These are phyloP conservation scores for Alligator mississippiensis DNA, from an alignment of 2,113 vertebrate genomes.

Conservation along the genomic window DNA sequence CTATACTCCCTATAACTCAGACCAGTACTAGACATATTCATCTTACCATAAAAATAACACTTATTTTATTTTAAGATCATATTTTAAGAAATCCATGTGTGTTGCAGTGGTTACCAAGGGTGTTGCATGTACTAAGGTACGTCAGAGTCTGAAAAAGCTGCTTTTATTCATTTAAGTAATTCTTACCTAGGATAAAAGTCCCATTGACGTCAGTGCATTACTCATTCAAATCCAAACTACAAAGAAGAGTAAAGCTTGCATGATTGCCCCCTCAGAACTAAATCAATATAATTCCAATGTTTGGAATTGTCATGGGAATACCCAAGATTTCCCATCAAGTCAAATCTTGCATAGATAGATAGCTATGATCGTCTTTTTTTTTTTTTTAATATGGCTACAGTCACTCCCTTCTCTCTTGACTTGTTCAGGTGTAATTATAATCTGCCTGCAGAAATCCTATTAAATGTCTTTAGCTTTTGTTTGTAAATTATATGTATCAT, in stretches of 20 bases:
- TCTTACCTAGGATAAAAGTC: background rate
- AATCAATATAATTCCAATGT: slow-evolving; percentile 44
- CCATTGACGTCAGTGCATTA: background rate
- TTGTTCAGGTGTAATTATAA: slow-evolving; percentile 48
- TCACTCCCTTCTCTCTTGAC: slow-evolving; percentile 44
- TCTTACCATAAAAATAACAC: background rate
- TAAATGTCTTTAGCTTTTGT: slow-evolving; percentile 40
- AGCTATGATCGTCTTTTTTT: slow-evolving; percentile 36
- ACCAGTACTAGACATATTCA: background rate
- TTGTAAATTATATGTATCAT: slow-evolving; percentile 29
- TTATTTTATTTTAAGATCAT: background rate
- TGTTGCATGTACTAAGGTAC: background rate
- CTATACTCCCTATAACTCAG: background rate
- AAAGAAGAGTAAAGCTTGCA: background rate
- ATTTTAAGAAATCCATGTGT: background rate
- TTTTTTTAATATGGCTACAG: slow-evolving; percentile 43
- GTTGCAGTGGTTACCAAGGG: background rate
- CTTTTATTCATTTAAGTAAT: background rate
- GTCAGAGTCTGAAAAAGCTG: background rate
- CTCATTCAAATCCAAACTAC: background rate
- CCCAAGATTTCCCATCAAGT: slow-evolving; percentile 45
- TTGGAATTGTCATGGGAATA: slow-evolving; percentile 38
- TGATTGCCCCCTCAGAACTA: slow-evolving; percentile 16
- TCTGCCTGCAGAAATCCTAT: slow-evolving; percentile 46
- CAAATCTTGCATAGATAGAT: slow-evolving; percentile 56